A percentile compares a stretch with the other conserved stretches of the same genome.
Evolutionary conservation across 2,113 vertebrate species (phyloP).

Genomic region (Pomatorhinus ruficollis): DNA sequence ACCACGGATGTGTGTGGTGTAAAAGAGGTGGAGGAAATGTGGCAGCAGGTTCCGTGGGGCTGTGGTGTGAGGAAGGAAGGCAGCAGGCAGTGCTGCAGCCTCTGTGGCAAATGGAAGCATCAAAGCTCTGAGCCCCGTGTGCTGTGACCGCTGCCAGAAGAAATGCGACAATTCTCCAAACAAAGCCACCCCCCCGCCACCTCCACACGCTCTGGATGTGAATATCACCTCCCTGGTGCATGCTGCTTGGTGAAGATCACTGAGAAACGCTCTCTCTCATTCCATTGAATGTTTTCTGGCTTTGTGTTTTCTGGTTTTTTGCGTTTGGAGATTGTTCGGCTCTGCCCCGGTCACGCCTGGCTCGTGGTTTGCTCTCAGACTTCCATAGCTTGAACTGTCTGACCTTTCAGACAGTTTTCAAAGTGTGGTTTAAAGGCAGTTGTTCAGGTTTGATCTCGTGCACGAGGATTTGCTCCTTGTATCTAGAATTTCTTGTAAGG

Average conservation of each 20-base stretch:
- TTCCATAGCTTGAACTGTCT: neutral
- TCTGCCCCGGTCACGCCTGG: neutral
- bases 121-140: neutral
- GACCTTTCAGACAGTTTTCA: neutral
- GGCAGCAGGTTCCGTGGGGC: neutral
- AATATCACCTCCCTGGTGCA: neutral
- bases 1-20: neutral
- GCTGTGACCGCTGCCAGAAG: neutral
- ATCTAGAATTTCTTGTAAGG: neutral
- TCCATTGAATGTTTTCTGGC: neutral
- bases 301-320: neutral
- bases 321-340: neutral
- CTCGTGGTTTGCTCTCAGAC: neutral
- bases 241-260: neutral
- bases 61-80: neutral
- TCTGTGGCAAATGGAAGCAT: neutral
- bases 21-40: neutral
- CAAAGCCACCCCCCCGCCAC: neutral
- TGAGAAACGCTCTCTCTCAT: neutral
- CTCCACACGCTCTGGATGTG: neutral
- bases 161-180: neutral
- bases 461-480: neutral
- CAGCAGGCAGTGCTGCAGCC: neutral
- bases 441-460: neutral
- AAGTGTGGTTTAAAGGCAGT: neutral